Conservation (phyloP, 2,797 vertebrate species). For the Chaunax sp. region DNA sequence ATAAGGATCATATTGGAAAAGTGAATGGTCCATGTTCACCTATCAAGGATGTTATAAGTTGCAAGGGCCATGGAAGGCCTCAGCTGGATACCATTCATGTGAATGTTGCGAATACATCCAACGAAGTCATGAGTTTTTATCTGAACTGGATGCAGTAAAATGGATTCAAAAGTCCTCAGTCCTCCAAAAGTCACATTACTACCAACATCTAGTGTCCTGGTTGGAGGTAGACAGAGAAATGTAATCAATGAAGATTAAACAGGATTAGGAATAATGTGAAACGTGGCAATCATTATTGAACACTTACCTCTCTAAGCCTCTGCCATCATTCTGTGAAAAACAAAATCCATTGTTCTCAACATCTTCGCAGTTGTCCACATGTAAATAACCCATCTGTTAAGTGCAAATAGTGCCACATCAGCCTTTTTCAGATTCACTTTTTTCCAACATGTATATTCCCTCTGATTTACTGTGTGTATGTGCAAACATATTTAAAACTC, state of each 20-base stretch:
- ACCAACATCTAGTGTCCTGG: conserved; percentile 82
- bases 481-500: conserved; percentile 47
- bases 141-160: conserved; percentile 71
- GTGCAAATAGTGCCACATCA: conserved; percentile 23
- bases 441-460: neutral
- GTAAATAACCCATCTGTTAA: conserved; percentile 80
- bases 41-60: conserved; percentile 74
- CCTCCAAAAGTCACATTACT: conserved; percentile 82
- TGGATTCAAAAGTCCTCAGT: conserved; percentile 72
- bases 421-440: neutral
- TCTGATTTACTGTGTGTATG: neutral
- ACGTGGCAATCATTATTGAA: neutral
- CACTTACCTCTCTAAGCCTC: conserved; percentile 74
- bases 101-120: conserved; percentile 81
- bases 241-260: neutral
- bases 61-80: conserved; percentile 71
- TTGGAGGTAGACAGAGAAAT: conserved; percentile 7
- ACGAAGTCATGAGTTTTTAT: conserved; percentile 83
- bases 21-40: conserved; percentile 47
- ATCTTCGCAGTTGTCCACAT: conserved; percentile 82
- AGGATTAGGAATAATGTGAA: neutral
- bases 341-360: conserved; percentile 75
- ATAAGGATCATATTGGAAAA: no score
- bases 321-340: conserved; percentile 72
- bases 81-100: conserved; percentile 78